A percentile compares a stretch with the other conserved stretches of the same genome.
phyloP scores from a whole-genome alignment of 2,888 invertebrate species.

The Heliconius sara region DNA sequence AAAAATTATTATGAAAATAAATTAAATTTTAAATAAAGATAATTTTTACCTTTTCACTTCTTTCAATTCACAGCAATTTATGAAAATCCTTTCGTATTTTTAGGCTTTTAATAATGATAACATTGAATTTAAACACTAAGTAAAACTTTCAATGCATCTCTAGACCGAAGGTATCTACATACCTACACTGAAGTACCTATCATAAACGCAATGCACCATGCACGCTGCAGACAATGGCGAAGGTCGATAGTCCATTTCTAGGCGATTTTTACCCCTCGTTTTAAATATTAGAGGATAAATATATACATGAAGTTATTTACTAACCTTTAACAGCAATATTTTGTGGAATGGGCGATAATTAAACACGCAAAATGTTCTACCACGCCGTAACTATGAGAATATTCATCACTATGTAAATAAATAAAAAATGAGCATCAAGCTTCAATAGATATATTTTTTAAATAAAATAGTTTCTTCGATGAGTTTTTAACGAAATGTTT shows the following conservation, averaged over 20 bases:
- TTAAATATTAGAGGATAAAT: constrained; percentile 29
- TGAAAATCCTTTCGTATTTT: not conserved
- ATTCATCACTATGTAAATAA: constrained; percentile 84
- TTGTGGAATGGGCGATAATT: constrained; percentile 75
- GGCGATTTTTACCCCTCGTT: constrained; percentile 29
- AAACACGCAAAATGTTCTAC: constrained; percentile 79
- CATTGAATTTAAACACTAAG: not conserved
- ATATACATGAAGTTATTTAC: constrained; percentile 60
- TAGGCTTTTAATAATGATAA: not conserved
- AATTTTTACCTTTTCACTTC: not conserved
- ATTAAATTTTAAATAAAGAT: not conserved
- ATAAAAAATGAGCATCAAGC: constrained; percentile 84
- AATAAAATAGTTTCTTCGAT: constrained; percentile 78
- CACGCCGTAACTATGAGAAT: constrained; percentile 83
- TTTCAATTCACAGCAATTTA: not conserved
- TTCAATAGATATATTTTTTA: constrained; percentile 77
- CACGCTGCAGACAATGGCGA: constrained; percentile 84
- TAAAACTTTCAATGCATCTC: constrained; percentile 26
- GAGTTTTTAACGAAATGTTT: constrained; percentile 76
- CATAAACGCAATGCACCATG: constrained; percentile 83
- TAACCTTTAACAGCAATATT: constrained; percentile 77
- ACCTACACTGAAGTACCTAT: constrained; percentile 58
- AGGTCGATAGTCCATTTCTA: constrained; percentile 76
- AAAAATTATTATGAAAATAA: not conserved
- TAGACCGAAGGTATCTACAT: constrained; percentile 49